A percentile compares a stretch with the other conserved stretches of the same genome.
Evolutionary conservation across 2,113 vertebrate species (phyloP).

Genomic region (Chaetorhynchus papuensis): DNA sequence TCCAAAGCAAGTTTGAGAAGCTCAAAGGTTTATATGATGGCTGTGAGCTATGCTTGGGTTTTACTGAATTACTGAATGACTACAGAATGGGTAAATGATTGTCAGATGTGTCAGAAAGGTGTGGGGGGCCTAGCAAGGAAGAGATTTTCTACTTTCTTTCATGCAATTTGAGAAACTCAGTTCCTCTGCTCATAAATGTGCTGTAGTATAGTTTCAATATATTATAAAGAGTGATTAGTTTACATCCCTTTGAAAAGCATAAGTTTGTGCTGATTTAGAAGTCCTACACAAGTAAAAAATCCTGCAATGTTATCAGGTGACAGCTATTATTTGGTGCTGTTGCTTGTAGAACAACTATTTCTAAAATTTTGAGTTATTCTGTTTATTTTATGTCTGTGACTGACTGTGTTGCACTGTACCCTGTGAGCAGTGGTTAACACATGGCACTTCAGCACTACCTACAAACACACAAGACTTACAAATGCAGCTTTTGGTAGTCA

Average conservation of each 20-base stretch:
- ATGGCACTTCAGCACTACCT: neutral
- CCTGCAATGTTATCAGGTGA: neutral
- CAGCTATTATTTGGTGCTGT: neutral
- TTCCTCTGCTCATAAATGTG: neutral
- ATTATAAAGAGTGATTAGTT: neutral
- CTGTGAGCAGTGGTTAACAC: neutral
- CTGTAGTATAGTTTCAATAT: neutral
- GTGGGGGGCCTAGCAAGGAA: neutral
- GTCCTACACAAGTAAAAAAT: neutral
- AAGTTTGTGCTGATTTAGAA: neutral
- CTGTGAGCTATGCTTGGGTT: neutral
- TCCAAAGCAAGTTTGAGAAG: neutral
- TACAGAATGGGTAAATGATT: neutral
- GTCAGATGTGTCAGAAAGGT: neutral
- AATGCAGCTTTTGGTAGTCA: neutral
- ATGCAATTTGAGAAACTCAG: neutral
- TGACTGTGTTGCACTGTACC: neutral
- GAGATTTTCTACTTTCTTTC: neutral
- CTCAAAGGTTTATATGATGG: neutral
- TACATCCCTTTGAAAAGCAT: neutral
- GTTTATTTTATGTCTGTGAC: neutral
- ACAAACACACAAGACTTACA: neutral
- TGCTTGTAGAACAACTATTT: neutral
- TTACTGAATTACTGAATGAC: neutral
- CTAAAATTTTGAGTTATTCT: neutral